Base-by-base conservation (phyloP, 2,797 vertebrate genomes). In the Girardinus metallicus region DNA sequence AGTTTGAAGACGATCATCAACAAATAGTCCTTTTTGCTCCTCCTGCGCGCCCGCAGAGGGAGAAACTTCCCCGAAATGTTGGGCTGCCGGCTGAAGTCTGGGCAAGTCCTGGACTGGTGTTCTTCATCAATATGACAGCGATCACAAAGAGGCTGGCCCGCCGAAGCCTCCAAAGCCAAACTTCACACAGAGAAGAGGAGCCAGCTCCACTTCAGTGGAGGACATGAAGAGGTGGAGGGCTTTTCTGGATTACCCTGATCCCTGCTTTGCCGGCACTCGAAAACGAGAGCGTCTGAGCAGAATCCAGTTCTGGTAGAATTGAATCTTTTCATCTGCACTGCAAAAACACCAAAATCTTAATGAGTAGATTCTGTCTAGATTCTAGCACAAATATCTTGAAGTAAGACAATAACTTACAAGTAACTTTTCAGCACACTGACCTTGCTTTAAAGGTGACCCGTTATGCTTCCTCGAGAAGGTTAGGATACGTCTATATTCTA, bases 231-330 rank as follows among this genome's bases (percentile, higher is more conserved):
- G 87, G 86, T 92, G 83, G 81, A 84, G 82, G 86, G 92, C 89
- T 94, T 93, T 92, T 84, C 81, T 87, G 92, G 92, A 94, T 94
- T 95, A 94, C 78, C 62, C 73, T 79, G 88, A 91, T 92, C 87
- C 90, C 86, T 80, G 85, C 73, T 76, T 89, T 82, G 85, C 86
- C 89, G 86, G 76, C 83, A 85, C 47, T 77, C 31, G 26, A 44
- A 31, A 74, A 80, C 74, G 62, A 82, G 77, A 87, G 77, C 15
- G 72, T 87, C 85, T 86, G 77, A 82, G 77, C 76, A 76, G 76
- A 82, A 83, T 74, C 76, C 76, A 70, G 72, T 80, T 80, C 73
- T 85, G 51, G 36, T 26, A 23, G 41, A 41, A 46, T 73, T 55
- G 71, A 0, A 74, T 64, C 64, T 64, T 21, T 36, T n/a, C 46